phyloP scores from a whole-genome alignment of 2,888 invertebrate species.

The Thecocarcelia acutangulata region DNA sequence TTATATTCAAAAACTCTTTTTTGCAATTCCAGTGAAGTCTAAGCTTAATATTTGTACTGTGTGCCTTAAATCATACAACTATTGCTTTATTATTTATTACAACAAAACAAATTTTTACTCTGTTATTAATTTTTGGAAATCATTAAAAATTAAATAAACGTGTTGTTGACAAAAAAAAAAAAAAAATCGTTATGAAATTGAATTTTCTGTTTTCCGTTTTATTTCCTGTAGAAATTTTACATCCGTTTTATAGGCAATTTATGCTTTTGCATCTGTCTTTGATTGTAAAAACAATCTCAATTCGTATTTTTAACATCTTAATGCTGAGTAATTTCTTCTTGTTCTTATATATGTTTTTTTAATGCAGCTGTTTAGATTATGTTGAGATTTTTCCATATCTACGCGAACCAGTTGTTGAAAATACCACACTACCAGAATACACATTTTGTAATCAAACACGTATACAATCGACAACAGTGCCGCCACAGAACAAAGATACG shows the following conservation, averaged over 20 bases:
- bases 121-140: constrained; percentile 6
- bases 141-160: constrained; percentile 45
- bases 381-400: constrained; percentile 81
- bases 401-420: constrained; percentile 80
- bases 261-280: constrained; percentile 23
- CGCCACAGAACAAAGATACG: constrained; percentile 61
- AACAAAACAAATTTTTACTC: constrained; percentile 3
- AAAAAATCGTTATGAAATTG: constrained; percentile 31
- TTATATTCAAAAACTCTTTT: too few species aligned
- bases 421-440: constrained; percentile 77
- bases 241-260: constrained; percentile 28
- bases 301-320: constrained; percentile 16
- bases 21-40: too few species aligned
- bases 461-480: constrained; percentile 33
- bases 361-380: constrained; percentile 80
- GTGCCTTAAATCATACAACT: not conserved
- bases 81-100: not conserved
- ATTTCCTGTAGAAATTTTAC: constrained; percentile 45
- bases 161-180: constrained; percentile 25
- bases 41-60: too few species aligned
- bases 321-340: constrained; percentile 26
- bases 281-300: constrained; percentile 3
- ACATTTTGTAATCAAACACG: constrained; percentile 78
- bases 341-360: constrained; percentile 2
- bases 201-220: constrained; percentile 51